Evolutionary conservation across 2,888 invertebrate species (phyloP), one percentile per base, ranked within the genome.

Genomic region (Piscicola geometra): DNA sequence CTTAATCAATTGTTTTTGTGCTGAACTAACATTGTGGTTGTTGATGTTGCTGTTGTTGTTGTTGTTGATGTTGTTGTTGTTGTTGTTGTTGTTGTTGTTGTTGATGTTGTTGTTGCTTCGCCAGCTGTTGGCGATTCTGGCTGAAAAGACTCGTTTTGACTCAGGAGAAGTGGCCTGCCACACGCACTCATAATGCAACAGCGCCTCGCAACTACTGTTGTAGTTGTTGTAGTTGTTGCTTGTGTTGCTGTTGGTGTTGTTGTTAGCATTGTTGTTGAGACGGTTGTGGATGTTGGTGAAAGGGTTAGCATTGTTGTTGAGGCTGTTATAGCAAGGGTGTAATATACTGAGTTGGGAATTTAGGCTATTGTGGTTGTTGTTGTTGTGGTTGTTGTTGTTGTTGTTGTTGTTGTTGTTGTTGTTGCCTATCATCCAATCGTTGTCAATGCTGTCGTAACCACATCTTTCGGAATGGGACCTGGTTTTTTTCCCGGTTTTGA

Each of bases 11-110:
- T n/a, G n/a, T n/a, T n/a, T n/a, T n/a, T n/a, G n/a, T n/a, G n/a
- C n/a, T n/a, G n/a, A n/a, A n/a, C n/a, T n/a, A n/a, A n/a, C n/a
- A 32, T 56, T 2, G 72, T 30, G 12, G 72, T 21, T 60, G 60
- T n/a, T 12, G 56, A 9, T 21, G 32, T 15, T 25, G 69, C 33
- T 69, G 76, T 18, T 76, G 76, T 47, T 12, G 71, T 32, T 36
- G 72, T 25, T 77, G 76, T 28, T 56, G 71, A 28, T 77, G 77
- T 25, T 70, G 76, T 28, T 72, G 64, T 69, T 52, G 18, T 35
- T 28, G 69, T 50, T 68, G 50, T 36, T 30, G 47, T 28, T 68
- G 47, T 21, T 69, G 50, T 32, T 72, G 56, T 28, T 72, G 60
- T 69, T 47, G 69, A 30, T 69, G 75, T 30, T 50, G 68, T n/a